Base-by-base conservation (phyloP, 1,140 invertebrate genomes). In the Meloidogyne floridensis region DNA sequence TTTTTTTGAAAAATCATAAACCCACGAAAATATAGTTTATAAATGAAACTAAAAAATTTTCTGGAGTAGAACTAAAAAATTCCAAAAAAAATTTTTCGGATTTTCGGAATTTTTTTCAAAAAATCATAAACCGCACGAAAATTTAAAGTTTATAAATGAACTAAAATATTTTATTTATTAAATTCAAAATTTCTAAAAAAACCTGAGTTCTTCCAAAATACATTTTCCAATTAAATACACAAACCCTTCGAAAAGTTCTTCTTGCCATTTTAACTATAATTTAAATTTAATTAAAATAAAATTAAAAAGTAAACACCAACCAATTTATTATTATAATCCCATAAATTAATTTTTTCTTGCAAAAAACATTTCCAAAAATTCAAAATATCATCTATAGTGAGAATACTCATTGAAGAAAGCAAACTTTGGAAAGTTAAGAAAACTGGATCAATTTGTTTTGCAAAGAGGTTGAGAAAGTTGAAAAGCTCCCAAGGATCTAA, bases 281-380 rank as follows among this genome's bases (percentile, higher is more conserved):
- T 54, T 54, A 54, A 11, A 15, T 65, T n/a, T n/a, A 65, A 65
- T n/a, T n/a, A 3, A 3, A 18, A 6, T 65, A 65, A 65, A 65
- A 65, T n/a, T 7, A n/a, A 6, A n/a, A n/a, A 65, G 13, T 11
- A 65, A 65, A n/a, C 0, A 7, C n/a, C 0, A 7, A n/a, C 59
- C 2, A 65, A n/a, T 59, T 65, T 65, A 65, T 65, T 65, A 65
- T 65, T 65, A 65, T 65, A n/a, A 65, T 65, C 59, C 59, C 59
- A 65, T n/a, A 18, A 65, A 65, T 65, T 65, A 65, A 65, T 65
- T 65, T 65, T 65, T 65, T 65, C 59, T 65, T 65, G 59, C 6
- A 65, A 65, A 65, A 65, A 65, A 18, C 15, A n/a, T 7, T 65
- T 65, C 59, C 59, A 65, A 65, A 65, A 65, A n/a, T 18, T n/a